A percentile compares a stretch with the other conserved stretches of the same genome.
Conservation (phyloP, 2,888 invertebrate genomes). For the Miltochrista miniata region DNA sequence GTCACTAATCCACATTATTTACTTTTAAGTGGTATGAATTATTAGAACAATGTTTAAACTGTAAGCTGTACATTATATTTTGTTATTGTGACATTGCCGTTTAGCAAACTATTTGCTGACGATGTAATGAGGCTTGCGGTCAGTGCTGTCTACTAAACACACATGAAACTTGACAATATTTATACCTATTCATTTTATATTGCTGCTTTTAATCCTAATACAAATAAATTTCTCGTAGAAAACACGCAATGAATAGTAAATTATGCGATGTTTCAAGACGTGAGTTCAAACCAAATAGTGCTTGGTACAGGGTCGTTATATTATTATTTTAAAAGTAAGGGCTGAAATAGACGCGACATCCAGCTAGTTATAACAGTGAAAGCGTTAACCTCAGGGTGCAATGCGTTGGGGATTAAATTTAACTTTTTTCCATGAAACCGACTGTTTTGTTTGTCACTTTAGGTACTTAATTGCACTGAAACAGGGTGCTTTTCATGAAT, state of each 20-base stretch:
- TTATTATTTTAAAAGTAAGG: slow-evolving; percentile 44
- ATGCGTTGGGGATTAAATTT: slow-evolving; percentile 24
- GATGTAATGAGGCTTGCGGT: slow-evolving; percentile 32
- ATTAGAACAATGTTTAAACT: slow-evolving; percentile 17
- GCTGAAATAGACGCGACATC: slow-evolving; percentile 30
- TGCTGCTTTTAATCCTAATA: not conserved
- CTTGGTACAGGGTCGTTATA: slow-evolving; percentile 37
- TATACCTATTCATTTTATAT: slow-evolving; percentile 8
- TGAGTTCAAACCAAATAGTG: not conserved
- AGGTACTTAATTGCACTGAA: slow-evolving; percentile 14
- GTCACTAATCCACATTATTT: slow-evolving; percentile 8
- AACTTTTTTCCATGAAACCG: slow-evolving; percentile 10
- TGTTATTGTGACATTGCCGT: not conserved
- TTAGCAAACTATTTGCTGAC: slow-evolving; percentile 36
- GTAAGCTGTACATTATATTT: slow-evolving; percentile 9
- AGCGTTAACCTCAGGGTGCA: slow-evolving; percentile 28
- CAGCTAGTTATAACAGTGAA: slow-evolving; percentile 40
- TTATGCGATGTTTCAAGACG: not conserved
- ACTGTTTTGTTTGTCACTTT: slow-evolving; percentile 23
- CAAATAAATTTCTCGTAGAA: rapidly evolving
- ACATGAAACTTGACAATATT: not conserved
- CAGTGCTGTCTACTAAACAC: slow-evolving; percentile 11
- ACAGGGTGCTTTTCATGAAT: slow-evolving; percentile 5
- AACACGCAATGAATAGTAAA: slow-evolving; percentile 4
- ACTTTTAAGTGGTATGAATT: slow-evolving; percentile 9